Base-by-base conservation (phyloP, 1,140 invertebrate species). In the Eupristina koningsbergeri region DNA sequence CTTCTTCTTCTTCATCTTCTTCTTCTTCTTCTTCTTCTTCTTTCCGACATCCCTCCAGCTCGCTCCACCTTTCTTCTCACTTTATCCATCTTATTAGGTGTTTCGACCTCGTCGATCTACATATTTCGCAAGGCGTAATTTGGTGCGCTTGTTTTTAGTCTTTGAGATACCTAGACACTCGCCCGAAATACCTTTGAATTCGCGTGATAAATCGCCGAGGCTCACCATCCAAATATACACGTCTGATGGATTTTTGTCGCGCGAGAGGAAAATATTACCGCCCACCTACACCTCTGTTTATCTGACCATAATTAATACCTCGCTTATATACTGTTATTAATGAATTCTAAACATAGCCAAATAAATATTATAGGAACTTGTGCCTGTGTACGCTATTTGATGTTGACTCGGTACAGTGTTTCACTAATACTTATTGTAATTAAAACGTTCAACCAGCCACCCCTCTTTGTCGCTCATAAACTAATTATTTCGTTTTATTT, bases 1-100 rank as follows among this genome's bases (percentile, higher is more conserved):
- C 81, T 86, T 84, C 85, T 87, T 84, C 88, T n/a, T 88, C 89
- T 88, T 85, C 89, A 89, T 81, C 86, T 50, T 69, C 81, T 86
- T 84, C 85, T 87, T 84, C 88, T n/a, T 88, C 89, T 88, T 85
- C 89, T 89, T 81, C 86, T 50, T 69, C 81, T 86, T 84, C 85
- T 87, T 84, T 88, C 87, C 86, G 83, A 86, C 87, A 83, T 84
- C 86, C 75, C 83, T 86, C 87, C 88, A 36, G 36, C 29, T 17
- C 5, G 31, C 15, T n/a, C 41, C 13, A 31, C 73, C 36, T 63
- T 50, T 74, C 64, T 47, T 50, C 69, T 47, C 50, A 17, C 58
- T 34, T 29, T 50, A 19, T 74, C 76, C 53, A 26, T 26, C 53
- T 36, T 74, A 79, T 84, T 53, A 75, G 17, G 45, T 75, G 47